Conservation (phyloP, 2,113 vertebrate genomes). For the Crocuta crocuta region DNA sequence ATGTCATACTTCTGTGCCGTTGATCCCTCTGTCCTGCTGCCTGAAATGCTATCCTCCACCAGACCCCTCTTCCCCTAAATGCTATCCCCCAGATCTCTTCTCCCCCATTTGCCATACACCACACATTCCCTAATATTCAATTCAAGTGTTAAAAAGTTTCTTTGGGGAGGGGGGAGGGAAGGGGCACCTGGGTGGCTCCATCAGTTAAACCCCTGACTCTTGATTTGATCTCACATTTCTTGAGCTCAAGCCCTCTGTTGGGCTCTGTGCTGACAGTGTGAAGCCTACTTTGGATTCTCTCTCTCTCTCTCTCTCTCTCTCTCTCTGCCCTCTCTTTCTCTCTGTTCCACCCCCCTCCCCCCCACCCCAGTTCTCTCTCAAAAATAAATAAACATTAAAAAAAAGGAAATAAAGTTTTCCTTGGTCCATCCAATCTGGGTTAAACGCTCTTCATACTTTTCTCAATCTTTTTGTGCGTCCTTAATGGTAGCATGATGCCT, state of each 20-base stretch:
- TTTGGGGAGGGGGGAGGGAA: fast-evolving
- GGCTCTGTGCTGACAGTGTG: too few relatives aligned
- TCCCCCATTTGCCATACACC: not conserved
- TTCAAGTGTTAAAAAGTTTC: not conserved
- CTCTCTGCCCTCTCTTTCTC: too few relatives aligned
- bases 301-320: too few relatives aligned
- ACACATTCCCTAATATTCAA: not conserved
- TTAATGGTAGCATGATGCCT: not conserved
- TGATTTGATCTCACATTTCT: too few relatives aligned
- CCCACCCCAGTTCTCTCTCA: too few relatives aligned
- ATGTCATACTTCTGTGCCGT: not conserved
- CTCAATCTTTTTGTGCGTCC: not conserved
- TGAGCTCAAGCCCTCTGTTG: too few relatives aligned
- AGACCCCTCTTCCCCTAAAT: not conserved
- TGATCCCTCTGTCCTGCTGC: not conserved
- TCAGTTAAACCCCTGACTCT: too few relatives aligned
- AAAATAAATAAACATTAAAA: too few relatives aligned
- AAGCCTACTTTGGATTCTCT: too few relatives aligned
- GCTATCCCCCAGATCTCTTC: not conserved
- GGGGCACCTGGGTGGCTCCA: too few relatives aligned
- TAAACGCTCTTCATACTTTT: not conserved
- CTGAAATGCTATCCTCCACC: not conserved
- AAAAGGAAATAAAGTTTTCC: not conserved
- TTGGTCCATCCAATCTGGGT: not conserved
- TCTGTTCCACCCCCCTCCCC: too few relatives aligned